Base-by-base conservation (phyloP, 2,888 invertebrate species). In the Slavum lentiscoides region DNA sequence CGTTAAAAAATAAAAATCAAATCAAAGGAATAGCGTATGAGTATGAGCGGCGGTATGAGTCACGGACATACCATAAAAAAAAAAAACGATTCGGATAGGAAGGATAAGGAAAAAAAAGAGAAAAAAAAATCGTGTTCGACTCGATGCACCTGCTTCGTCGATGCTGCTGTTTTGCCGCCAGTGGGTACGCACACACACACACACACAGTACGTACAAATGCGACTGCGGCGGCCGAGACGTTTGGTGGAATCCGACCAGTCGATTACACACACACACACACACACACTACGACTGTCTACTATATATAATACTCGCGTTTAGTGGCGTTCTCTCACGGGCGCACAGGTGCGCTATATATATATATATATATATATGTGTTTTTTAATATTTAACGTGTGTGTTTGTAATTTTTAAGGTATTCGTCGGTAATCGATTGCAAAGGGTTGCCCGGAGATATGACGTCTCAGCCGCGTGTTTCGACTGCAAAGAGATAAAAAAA, bases 41-140 rank as follows among this genome's bases (percentile, higher is more conserved):
- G 55, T 21, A 59, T 19, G n/a, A 8, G 43, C 66, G 43, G 43
- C 21, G 17, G 53, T n/a, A 64, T 70, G 77, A 77, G 77, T 77
- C 77, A 77, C 21, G 62, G 77, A 30, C 77, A 70, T 70, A 70
- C 77, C 62, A 62, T 77, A 30, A 30, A 30, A 30, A 30, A 30
- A 77, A 77, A 75, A 77, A 77, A 70, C 77, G 70, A 77, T 77
- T 77, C 11, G 77, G 69, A 53, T 30, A 4, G 55, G 70, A 53
- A 77, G 69, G 61, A 19, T 58, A 68, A 58, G 30, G 30, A 4
- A 4, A 4, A 30, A 30, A 30, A 43, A 59, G 43, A 59, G 15
- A 69, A 70, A 70, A 77, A 77, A 61, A 70, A 77, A 62, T 77
- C 77, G 49, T 69, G 77, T 70, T 77, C 77, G 77, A 77, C 77